A percentile compares a stretch with the other conserved stretches of the same genome.
Evolutionary conservation across 2,888 invertebrate genomes (phyloP).

Genomic region (Drosophila anceps): DNA sequence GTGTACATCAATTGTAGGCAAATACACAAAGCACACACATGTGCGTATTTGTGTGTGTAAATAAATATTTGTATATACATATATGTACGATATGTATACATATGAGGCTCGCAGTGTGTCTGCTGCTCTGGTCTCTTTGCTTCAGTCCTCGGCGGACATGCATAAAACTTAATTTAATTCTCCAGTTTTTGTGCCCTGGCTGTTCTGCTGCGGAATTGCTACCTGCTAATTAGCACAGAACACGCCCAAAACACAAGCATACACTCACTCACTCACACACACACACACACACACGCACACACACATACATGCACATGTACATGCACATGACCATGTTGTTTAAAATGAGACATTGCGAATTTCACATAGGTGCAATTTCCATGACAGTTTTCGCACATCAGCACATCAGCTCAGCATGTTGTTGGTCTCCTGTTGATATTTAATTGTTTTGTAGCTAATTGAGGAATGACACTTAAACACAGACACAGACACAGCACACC

Average conservation of each 20-base stretch:
- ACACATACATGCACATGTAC: neutral
- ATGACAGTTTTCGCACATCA: conserved; percentile 20
- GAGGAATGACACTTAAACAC: conserved; percentile 12
- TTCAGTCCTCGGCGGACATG: neutral
- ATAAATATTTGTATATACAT: neutral
- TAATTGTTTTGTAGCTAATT: conserved; percentile 39
- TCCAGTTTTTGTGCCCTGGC: conserved; percentile 28
- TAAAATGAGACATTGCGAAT: conserved; percentile 12
- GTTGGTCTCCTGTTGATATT: conserved; percentile 25
- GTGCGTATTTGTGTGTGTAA: neutral
- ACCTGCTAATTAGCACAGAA: conserved; percentile 40
- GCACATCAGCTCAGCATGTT: conserved; percentile 5
- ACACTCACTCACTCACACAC: neutral
- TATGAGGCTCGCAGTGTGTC: conserved; percentile 4
- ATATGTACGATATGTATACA: neutral
- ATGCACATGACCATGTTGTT: neutral
- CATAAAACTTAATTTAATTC: conserved; percentile 52
- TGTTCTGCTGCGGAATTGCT: conserved; percentile 23
- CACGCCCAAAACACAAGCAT: conserved; percentile 18
- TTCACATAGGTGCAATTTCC: conserved; percentile 24
- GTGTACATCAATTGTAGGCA: conserved; percentile 3
- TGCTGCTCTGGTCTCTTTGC: conserved; percentile 6
- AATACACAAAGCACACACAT: neutral
- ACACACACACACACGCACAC: neutral
- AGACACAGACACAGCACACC: neutral